Percentiles rank a stretch among this genome's conserved stretches.
Evolutionary conservation across 1,140 invertebrate species (phyloP).

Genomic region (Eurosta solidaginis): DNA sequence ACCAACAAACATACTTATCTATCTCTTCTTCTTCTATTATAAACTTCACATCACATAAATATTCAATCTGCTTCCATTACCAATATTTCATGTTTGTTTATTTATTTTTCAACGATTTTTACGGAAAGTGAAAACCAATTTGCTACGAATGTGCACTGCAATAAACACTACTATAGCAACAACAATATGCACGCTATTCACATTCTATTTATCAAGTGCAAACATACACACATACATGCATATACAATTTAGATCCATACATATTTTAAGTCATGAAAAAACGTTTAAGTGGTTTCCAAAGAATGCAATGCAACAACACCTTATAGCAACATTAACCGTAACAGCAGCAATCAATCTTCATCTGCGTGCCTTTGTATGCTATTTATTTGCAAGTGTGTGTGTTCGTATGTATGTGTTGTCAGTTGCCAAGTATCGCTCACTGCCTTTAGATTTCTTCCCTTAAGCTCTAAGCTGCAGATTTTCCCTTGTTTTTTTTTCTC

Average conservation of each 20-base stretch:
- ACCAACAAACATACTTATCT: too few species aligned
- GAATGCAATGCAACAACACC: slow-evolving; percentile 16
- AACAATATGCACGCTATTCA: neutral
- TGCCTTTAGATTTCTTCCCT: neutral
- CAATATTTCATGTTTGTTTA: neutral
- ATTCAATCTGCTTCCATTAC: neutral
- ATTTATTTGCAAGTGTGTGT: too few species aligned
- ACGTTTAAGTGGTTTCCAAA: neutral
- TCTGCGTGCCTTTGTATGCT: slow-evolving; percentile 17
- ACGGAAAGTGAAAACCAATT: slow-evolving; percentile 21
- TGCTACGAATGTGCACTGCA: slow-evolving; percentile 8
- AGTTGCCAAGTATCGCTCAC: neutral
- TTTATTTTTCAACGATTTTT: neutral
- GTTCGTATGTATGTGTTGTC: neutral
- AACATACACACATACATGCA: too few species aligned
- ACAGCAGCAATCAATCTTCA: slow-evolving; percentile 27
- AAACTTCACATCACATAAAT: neutral
- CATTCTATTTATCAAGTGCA: neutral
- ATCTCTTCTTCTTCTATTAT: too few species aligned
- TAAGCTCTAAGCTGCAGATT: neutral
- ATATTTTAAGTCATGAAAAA: slow-evolving; percentile 22
- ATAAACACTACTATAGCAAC: slow-evolving; percentile 12
- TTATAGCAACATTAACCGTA: slow-evolving; percentile 21
- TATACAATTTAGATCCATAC: too few species aligned
- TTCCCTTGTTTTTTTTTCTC: neutral